A percentile compares a stretch with the other conserved stretches of the same genome.
Conservation (phyloP, 2,888 invertebrate genomes). For the Callinectes sapidus region DNA sequence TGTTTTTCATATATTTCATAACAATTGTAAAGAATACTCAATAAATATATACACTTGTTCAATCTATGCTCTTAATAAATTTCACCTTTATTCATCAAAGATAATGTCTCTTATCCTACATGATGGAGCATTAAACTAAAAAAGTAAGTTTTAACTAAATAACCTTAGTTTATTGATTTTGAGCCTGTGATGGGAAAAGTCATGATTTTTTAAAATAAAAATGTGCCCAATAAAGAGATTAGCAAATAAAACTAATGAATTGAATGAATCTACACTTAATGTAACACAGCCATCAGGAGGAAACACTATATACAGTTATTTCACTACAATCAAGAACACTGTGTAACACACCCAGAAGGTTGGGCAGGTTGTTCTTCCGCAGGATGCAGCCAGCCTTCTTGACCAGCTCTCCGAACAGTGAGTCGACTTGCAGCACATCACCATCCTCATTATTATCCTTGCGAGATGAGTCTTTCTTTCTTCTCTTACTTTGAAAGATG, state of each 20-base stretch:
- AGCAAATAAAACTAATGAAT: too few species aligned
- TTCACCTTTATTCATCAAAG: neutral
- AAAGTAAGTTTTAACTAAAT: neutral
- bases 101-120: neutral
- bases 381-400: slow-evolving; percentile 54
- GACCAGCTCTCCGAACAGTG: slow-evolving; percentile 58
- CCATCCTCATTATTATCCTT: neutral
- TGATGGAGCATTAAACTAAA: neutral
- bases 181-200: neutral
- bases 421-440: slow-evolving; percentile 49
- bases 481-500: slow-evolving; percentile 23
- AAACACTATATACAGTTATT: too few species aligned
- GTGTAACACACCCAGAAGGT: slow-evolving; percentile 47
- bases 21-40: neutral
- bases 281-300: too few species aligned
- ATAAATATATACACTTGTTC: neutral
- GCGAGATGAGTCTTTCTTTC: neutral
- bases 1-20: neutral
- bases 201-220: neutral
- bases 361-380: slow-evolving; percentile 50
- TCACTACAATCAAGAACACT: neutral
- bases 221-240: neutral
- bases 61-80: neutral
- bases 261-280: too few species aligned
- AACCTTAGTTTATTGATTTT: too few species aligned